Conservation (phyloP, 1,140 invertebrate species). For the Helicoverpa armigera region DNA sequence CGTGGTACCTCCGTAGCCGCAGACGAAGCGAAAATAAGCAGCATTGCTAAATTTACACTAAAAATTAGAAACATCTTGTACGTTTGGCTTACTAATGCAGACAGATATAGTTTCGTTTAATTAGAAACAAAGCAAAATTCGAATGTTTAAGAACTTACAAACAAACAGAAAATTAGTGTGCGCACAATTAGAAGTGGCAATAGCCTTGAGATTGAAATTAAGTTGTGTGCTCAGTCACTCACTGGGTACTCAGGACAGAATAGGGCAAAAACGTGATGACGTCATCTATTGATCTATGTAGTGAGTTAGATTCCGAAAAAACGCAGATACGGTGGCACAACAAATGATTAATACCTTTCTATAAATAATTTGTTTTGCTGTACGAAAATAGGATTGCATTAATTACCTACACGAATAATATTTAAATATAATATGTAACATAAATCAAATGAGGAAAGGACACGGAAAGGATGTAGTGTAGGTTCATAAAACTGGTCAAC, state of each 20-base stretch:
- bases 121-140: background rate
- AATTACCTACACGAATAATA: no score
- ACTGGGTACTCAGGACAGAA: background rate
- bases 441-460: no score
- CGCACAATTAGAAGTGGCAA: background rate
- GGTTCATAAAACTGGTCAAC: no score
- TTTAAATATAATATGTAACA: no score
- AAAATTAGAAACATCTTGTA: conserved; percentile 28
- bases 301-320: background rate
- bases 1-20: background rate
- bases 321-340: no score
- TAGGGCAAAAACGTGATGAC: conserved; percentile 20
- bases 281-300: background rate
- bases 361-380: no score
- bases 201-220: conserved; percentile 28
- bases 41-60: background rate
- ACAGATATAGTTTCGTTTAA: conserved; percentile 3
- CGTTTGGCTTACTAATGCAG: conserved; percentile 14
- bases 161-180: conserved; percentile 5
- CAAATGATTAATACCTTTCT: no score
- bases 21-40: conserved; percentile 29
- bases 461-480: no score
- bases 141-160: background rate
- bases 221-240: background rate
- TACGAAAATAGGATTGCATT: background rate